phyloP scores from a whole-genome alignment of 2,888 invertebrate genomes.

The Lampropteryx suffumata region DNA sequence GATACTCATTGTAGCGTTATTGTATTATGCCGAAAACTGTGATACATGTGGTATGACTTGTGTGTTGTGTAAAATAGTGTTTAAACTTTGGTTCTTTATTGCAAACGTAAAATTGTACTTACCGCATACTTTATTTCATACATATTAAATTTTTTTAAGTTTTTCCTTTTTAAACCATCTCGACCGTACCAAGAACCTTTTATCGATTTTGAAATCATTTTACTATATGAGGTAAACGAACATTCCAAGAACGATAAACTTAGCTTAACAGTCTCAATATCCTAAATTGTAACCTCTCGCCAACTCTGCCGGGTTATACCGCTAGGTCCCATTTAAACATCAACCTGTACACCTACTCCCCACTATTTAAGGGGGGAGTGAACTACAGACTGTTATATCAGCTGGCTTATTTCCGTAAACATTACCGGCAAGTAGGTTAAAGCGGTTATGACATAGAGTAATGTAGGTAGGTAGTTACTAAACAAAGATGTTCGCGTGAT shows the following conservation, averaged over 20 bases:
- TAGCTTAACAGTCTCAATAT: too few species aligned
- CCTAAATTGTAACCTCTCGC: constrained; percentile 24
- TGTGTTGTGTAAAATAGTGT: constrained; percentile 25
- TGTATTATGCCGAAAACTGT: constrained; percentile 13
- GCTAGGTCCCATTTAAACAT: constrained; percentile 33
- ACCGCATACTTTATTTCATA: background rate
- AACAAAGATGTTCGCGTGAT: background rate
- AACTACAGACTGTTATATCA: constrained; percentile 51
- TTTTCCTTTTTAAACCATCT: too few species aligned
- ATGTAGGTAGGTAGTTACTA: too few species aligned
- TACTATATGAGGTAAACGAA: too few species aligned
- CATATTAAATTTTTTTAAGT: too few species aligned
- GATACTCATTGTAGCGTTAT: constrained; percentile 31
- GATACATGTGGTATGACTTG: constrained; percentile 53
- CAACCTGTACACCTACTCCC: constrained; percentile 52
- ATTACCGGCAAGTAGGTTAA: constrained; percentile 18
- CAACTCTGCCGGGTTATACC: constrained; percentile 48
- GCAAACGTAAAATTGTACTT: background rate
- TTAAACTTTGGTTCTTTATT: background rate
- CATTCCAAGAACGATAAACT: too few species aligned
- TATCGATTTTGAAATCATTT: too few species aligned
- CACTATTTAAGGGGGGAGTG: constrained; percentile 33
- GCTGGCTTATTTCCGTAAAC: constrained; percentile 49
- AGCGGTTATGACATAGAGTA: constrained; percentile 11
- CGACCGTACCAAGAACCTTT: too few species aligned